Percentiles rank a stretch among this genome's conserved stretches.
These are phyloP conservation scores for Cacatua alba DNA, from an alignment of 2,113 vertebrate genomes.

Conservation along the genomic window DNA sequence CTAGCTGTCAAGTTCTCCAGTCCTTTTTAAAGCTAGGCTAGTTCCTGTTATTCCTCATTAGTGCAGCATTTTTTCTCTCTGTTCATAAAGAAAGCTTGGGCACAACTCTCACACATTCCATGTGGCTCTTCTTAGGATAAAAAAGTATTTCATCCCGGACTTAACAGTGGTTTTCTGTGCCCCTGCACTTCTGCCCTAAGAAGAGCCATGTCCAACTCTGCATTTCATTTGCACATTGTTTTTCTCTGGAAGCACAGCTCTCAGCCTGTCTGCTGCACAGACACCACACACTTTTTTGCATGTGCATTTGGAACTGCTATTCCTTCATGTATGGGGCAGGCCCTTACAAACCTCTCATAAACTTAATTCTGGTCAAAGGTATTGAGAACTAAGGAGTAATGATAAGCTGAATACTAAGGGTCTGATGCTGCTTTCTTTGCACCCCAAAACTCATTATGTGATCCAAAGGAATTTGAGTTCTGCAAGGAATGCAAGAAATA, in stretches of 20 bases:
- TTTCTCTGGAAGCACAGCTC: slow-evolving; percentile 58
- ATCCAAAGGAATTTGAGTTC: background rate
- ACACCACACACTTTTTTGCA: slow-evolving; percentile 63
- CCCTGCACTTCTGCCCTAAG: slow-evolving; percentile 53
- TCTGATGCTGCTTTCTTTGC: slow-evolving; percentile 23
- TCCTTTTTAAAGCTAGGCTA: background rate
- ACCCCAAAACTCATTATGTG: background rate
- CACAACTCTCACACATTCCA: slow-evolving; percentile 68
- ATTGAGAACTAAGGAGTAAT: slow-evolving; percentile 7
- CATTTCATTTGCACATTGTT: slow-evolving; percentile 73
- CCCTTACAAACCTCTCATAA: slow-evolving; percentile 28
- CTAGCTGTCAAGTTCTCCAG: background rate
- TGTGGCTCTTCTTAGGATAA: slow-evolving; percentile 69
- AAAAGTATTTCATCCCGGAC: background rate
- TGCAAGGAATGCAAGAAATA: background rate
- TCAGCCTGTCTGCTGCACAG: slow-evolving; percentile 62
- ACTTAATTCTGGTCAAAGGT: slow-evolving; percentile 3
- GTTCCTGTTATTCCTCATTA: slow-evolving; percentile 15
- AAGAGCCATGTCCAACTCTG: slow-evolving; percentile 45
- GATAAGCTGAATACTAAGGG: slow-evolving; percentile 45
- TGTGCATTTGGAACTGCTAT: slow-evolving; percentile 68
- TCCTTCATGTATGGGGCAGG: slow-evolving; percentile 18
- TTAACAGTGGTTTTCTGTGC: background rate
- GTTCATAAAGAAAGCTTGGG: slow-evolving; percentile 64
- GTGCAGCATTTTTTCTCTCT: slow-evolving; percentile 52